phyloP scores from a whole-genome alignment of 2,797 vertebrate genomes.

The Acridotheres tristis region DNA sequence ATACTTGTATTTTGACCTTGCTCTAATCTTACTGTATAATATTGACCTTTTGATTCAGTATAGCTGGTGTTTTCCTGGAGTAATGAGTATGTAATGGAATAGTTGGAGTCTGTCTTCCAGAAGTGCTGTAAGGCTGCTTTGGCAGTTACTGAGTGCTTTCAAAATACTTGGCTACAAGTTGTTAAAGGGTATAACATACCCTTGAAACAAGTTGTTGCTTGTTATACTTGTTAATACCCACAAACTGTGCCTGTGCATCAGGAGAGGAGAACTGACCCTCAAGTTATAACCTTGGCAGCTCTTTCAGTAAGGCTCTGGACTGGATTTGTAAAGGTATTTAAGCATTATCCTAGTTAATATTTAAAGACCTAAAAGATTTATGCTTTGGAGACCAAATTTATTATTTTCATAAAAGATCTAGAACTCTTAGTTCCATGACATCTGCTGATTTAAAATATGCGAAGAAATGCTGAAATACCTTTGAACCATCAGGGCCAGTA shows the following conservation, averaged over 20 bases:
- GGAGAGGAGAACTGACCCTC: constrained; percentile 56
- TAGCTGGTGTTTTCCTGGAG: not conserved
- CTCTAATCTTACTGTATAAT: not conserved
- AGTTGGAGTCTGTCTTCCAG: not conserved
- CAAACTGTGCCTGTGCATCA: not conserved
- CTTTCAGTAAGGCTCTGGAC: constrained; percentile 5
- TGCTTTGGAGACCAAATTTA: constrained; percentile 1
- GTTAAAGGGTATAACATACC: not conserved
- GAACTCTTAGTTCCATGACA: not conserved
- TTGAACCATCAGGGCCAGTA: not conserved
- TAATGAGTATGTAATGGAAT: not conserved
- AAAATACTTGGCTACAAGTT: not conserved
- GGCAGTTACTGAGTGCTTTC: not conserved
- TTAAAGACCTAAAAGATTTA: not conserved
- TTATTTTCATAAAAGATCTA: constrained; percentile 7
- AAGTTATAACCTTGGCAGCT: constrained; percentile 8
- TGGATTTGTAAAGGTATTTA: constrained; percentile 57
- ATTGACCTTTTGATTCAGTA: constrained; percentile 5
- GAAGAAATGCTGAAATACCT: constrained; percentile 48
- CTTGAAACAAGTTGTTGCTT: not conserved
- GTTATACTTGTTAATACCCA: not conserved
- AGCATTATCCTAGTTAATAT: constrained; percentile 7
- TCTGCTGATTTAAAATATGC: not conserved
- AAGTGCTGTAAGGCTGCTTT: not conserved
- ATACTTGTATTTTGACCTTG: not conserved